Evolutionary conservation across 2,797 vertebrate species (phyloP).

Genomic region (Lagocephalus sceleratus): DNA sequence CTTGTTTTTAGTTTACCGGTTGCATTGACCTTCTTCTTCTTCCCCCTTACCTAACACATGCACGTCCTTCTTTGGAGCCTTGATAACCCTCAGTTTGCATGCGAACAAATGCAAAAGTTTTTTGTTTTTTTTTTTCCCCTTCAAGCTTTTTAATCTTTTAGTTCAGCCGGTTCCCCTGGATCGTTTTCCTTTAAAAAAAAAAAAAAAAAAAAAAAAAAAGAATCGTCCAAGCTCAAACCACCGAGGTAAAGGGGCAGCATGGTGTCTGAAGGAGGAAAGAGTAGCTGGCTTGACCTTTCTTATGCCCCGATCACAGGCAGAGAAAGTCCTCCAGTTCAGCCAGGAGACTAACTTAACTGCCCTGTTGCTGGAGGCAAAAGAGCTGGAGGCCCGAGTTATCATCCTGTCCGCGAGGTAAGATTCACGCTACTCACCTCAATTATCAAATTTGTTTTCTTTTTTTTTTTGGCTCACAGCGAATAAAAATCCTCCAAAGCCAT

Average conservation of each 20-base stretch:
- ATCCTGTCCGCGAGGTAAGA: slow-evolving; percentile 95
- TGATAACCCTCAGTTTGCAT: slow-evolving; percentile 99
- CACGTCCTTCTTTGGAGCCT: slow-evolving; percentile 97
- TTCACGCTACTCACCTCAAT: no score
- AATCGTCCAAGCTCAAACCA: slow-evolving; percentile 61
- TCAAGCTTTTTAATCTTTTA: slow-evolving; percentile 73
- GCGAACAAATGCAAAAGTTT: slow-evolving; percentile 85
- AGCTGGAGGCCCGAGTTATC: slow-evolving; percentile 97
- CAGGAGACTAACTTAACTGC: slow-evolving; percentile 98
- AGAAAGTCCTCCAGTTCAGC: slow-evolving; percentile 99
- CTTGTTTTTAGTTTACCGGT: slow-evolving; percentile 88
- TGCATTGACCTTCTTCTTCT: slow-evolving; percentile 91
- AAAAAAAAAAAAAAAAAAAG: slow-evolving; percentile 47
- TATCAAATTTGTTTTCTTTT: no score
- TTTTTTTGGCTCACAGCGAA: no score
- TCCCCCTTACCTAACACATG: slow-evolving; percentile 90
- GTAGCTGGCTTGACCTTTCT: slow-evolving; percentile 76
- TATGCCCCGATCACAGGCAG: slow-evolving; percentile 90
- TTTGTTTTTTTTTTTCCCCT: slow-evolving; percentile 62
- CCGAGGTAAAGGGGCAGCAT: slow-evolving; percentile 77
- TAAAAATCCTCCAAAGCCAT: no score
- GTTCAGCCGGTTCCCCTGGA: slow-evolving; percentile 79
- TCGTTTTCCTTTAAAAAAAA: slow-evolving; percentile 75
- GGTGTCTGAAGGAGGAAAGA: slow-evolving; percentile 77
- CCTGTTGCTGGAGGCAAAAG: slow-evolving; percentile 94